These are phyloP conservation scores for Napeogenes sylphis DNA, from an alignment of 2,888 invertebrate genomes.

Conservation along the genomic window DNA sequence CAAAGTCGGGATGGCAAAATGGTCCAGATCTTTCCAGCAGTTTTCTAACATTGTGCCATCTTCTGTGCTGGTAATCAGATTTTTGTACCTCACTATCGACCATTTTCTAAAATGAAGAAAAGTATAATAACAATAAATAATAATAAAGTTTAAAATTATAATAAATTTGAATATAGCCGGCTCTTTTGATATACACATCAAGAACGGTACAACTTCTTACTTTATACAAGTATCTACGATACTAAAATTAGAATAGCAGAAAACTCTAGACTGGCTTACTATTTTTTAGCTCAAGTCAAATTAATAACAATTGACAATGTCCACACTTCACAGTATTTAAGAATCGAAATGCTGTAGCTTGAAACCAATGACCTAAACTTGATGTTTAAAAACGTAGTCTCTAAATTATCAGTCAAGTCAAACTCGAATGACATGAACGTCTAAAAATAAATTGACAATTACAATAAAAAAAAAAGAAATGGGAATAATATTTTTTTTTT, in stretches of 20 bases:
- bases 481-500: neutral
- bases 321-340: no score
- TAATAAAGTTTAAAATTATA: neutral
- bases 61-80: slow-evolving; percentile 70
- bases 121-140: neutral
- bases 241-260: no score
- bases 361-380: neutral
- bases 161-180: neutral
- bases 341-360: no score
- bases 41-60: slow-evolving; percentile 91
- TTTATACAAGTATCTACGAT: no score
- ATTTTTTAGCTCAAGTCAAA: no score
- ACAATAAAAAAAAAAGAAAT: neutral
- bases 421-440: slow-evolving; percentile 1
- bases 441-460: neutral
- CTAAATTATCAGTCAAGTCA: neutral
- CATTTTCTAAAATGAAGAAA: slow-evolving; percentile 36
- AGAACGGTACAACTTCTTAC: no score
- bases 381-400: neutral
- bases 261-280: no score
- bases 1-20: slow-evolving; percentile 95
- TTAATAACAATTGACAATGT: no score
- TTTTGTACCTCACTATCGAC: slow-evolving; percentile 48
- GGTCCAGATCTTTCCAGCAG: slow-evolving; percentile 94
- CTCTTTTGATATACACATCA: neutral